phyloP scores from a whole-genome alignment of 2,113 vertebrate genomes.

The Eupsittula cactorum region DNA sequence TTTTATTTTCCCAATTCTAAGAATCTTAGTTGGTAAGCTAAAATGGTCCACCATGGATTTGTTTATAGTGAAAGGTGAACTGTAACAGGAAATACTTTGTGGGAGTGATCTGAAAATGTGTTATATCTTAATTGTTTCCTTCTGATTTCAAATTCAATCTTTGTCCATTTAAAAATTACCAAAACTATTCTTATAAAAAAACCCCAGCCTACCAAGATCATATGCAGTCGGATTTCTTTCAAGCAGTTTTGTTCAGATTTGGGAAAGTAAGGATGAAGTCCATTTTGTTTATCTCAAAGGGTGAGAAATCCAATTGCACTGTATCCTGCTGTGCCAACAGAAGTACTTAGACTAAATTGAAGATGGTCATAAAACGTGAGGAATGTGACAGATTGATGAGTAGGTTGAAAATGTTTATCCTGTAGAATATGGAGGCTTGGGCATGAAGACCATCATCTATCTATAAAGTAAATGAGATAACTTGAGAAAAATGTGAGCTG shows the following conservation, averaged over 20 bases:
- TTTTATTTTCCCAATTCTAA: not conserved
- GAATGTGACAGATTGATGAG: conserved; percentile 55
- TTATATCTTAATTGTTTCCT: not conserved
- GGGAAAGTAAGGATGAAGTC: not conserved
- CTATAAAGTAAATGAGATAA: conserved; percentile 57
- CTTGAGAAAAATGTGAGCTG: conserved; percentile 58
- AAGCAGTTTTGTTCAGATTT: not conserved
- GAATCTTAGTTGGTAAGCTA: not conserved
- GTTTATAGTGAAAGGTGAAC: not conserved
- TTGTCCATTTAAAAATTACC: not conserved
- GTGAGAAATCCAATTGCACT: conserved; percentile 3
- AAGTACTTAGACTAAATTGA: conserved; percentile 39
- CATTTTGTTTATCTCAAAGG: conserved; percentile 19
- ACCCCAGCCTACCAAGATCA: not conserved
- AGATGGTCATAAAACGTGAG: conserved; percentile 34
- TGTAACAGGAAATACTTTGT: not conserved
- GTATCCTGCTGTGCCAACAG: conserved; percentile 21
- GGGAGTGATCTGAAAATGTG: not conserved
- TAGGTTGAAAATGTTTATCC: conserved; percentile 53
- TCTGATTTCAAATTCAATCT: not conserved
- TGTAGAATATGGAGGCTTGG: conserved; percentile 30
- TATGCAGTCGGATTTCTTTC: not conserved
- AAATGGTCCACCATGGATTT: not conserved
- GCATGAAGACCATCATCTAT: conserved; percentile 55
- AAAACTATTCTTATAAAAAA: not conserved